These are phyloP conservation scores for Mandrillus leucophaeus DNA, from an alignment of 2,113 vertebrate genomes.

Conservation along the genomic window DNA sequence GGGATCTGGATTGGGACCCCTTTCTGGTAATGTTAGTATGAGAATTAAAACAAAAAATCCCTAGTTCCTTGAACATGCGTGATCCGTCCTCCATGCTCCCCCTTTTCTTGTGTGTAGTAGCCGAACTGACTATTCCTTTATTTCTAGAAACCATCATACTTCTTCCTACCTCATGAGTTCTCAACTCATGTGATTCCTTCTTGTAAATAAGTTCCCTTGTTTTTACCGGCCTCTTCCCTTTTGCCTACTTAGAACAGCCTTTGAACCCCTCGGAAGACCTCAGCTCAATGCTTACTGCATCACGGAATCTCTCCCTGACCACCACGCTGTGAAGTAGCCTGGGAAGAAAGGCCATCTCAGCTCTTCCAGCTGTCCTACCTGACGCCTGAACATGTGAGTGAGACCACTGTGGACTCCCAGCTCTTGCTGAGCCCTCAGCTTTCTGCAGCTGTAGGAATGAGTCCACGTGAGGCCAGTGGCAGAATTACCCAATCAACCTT, in stretches of 20 bases:
- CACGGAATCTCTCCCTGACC: not conserved
- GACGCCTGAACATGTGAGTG: fast-evolving
- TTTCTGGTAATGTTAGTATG: not conserved
- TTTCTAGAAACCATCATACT: not conserved
- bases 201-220: not conserved
- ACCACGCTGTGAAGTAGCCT: not conserved
- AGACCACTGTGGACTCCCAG: not conserved
- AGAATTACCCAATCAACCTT: not conserved
- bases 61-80: not conserved
- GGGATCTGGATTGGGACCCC: no score
- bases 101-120: not conserved
- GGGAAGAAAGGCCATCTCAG: not conserved
- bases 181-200: not conserved
- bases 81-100: not conserved
- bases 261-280: not conserved
- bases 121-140: not conserved
- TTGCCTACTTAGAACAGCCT: not conserved
- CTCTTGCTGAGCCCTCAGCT: fast-evolving
- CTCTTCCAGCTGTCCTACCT: not conserved
- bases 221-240: not conserved
- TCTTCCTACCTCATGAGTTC: not conserved
- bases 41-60: not conserved
- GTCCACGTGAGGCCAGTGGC: not conserved
- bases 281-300: not conserved
- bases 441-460: not conserved